These are phyloP conservation scores for Drosophila melanogaster DNA, from an alignment of 1,140 invertebrate species.

Conservation along the genomic window DNA sequence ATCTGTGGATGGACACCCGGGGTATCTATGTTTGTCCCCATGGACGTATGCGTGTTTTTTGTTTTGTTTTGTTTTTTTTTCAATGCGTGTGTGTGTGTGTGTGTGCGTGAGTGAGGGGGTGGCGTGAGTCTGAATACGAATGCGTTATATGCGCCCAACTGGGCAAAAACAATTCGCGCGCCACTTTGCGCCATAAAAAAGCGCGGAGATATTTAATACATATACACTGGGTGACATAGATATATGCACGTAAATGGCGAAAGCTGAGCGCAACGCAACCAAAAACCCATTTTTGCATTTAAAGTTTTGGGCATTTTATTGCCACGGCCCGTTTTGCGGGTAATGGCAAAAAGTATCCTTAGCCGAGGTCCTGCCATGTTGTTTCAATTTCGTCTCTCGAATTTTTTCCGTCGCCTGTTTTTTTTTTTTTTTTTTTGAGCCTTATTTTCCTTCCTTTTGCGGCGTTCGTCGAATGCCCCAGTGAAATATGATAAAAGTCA, in stretches of 20 bases:
- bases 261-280: slow-evolving; percentile 19
- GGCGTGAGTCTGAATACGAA: slow-evolving; percentile 34
- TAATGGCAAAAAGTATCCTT: slow-evolving; percentile 46
- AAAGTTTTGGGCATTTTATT: slow-evolving; percentile 73
- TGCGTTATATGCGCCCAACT: slow-evolving; percentile 48
- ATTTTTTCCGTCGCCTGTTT: slow-evolving; percentile 2
- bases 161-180: slow-evolving; percentile 59
- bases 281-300: slow-evolving; percentile 65
- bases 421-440: slow-evolving; percentile 4
- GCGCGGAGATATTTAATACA: slow-evolving; percentile 31
- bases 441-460: slow-evolving; percentile 13
- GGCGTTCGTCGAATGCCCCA: slow-evolving; percentile 63
- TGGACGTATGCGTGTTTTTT: slow-evolving; percentile 12
- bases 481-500: slow-evolving; percentile 79
- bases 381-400: slow-evolving; percentile 34
- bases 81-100: not conserved
- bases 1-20: not conserved
- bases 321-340: slow-evolving; percentile 20
- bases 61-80: too few relatives aligned
- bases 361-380: slow-evolving; percentile 24
- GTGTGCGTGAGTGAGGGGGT: not conserved
- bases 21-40: slow-evolving; percentile 12
- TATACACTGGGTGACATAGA: slow-evolving; percentile 13
- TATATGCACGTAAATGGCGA: not conserved
- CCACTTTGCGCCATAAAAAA: slow-evolving; percentile 53